Evolutionary conservation across 2,888 invertebrate species (phyloP), one percentile per base, ranked within the genome.

Genomic region (Lypha dubia): DNA sequence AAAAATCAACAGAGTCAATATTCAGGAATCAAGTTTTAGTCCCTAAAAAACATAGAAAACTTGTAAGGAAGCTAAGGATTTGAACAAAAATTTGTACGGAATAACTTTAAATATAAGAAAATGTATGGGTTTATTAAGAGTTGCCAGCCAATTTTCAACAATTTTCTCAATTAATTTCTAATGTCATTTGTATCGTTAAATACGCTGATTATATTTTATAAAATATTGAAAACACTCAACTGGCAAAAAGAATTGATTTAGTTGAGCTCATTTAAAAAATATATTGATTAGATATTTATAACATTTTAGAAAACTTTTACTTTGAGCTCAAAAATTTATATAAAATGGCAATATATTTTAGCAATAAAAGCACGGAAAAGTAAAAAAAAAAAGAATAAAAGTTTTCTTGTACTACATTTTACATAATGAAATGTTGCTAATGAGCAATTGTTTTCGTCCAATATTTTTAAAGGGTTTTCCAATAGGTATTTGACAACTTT

Each of bases 381-480:
- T 35, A 7, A 24, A 5, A 22, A 58, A 70, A 41, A 38, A 11
- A 20, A 3, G n/a, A 44, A 68, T 46, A 58, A 70, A 65, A 58
- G 17, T 28, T 58, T 56, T 20, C 1, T 67, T 49, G 5, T 41
- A 28, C 9, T 60, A 68, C 51, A 56, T 74, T 81, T 65, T 53
- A 58, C 24, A 79, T 63, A 79, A 83, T 58, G n/a, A n/a, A 79
- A 58, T 75, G 80, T 63, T 84, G 79, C 74, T 87, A 87, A 87
- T 87, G 87, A 86, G 80, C 85, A 80, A 86, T 86, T 85, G 86
- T 87, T 56, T 82, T 80, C 80, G 53, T 56, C 68, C 74, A 84
- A 81, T 79, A 81, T 74, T 81, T 62, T 56, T n/a, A n/a, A n/a
- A n/a, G n/a, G n/a, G n/a, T n/a, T n/a, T n/a, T n/a, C n/a, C n/a